Evolutionary conservation across 2,888 invertebrate species (phyloP).

Genomic region (Zaprionus lineosus): DNA sequence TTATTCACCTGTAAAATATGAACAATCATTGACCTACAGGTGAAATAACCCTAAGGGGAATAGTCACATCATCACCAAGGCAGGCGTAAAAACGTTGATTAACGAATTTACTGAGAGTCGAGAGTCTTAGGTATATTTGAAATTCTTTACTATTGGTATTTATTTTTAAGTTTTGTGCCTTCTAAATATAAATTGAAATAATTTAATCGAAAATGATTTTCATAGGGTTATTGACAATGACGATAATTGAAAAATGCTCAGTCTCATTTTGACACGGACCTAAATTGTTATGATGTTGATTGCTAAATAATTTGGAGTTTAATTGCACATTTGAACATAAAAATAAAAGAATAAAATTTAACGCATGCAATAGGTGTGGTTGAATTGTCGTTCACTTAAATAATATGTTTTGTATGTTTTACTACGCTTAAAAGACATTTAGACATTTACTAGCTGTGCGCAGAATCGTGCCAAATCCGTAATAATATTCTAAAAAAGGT

Average conservation of each 20-base stretch:
- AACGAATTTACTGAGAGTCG: constrained; percentile 68
- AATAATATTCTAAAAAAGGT: constrained; percentile 73
- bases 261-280: constrained; percentile 44
- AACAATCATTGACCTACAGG: constrained; percentile 45
- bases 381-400: background rate
- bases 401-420: constrained; percentile 44
- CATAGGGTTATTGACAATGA: constrained; percentile 61
- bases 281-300: constrained; percentile 69
- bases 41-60: constrained; percentile 22
- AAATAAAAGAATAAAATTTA: too few relatives aligned
- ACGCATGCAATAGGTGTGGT: constrained; percentile 16
- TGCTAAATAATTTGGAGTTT: constrained; percentile 70
- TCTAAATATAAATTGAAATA: constrained; percentile 75
- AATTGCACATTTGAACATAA: too few relatives aligned
- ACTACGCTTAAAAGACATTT: constrained; percentile 62
- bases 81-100: constrained; percentile 78
- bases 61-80: constrained; percentile 72
- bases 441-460: constrained; percentile 60
- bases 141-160: too few relatives aligned
- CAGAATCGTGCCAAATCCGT: constrained; percentile 54
- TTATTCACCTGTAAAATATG: constrained; percentile 60
- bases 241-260: constrained; percentile 74
- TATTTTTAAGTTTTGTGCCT: constrained; percentile 11
- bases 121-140: too few relatives aligned
- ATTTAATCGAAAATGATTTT: constrained; percentile 37